Percentiles rank a stretch among this genome's conserved stretches.
Conservation (phyloP, 2,113 vertebrate genomes). For the Charadrius vociferus region DNA sequence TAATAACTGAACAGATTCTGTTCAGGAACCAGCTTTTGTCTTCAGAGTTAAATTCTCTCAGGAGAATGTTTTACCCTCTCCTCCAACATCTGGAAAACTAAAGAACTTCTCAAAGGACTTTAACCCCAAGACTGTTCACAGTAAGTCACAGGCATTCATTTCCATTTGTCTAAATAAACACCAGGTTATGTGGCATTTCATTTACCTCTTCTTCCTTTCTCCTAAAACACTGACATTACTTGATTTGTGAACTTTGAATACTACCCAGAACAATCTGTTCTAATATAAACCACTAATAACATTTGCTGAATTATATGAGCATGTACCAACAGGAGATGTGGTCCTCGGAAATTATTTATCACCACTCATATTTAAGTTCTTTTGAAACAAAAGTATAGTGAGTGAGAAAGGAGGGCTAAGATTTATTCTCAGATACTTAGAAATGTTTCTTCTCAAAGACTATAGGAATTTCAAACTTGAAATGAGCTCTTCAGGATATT, state of each 20-base stretch:
- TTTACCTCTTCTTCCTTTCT: background rate
- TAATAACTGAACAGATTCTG: background rate
- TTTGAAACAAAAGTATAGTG: background rate
- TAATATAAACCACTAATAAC: background rate
- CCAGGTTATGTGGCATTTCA: rapidly evolving
- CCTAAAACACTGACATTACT: background rate
- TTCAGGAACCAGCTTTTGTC: background rate
- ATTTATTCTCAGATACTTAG: background rate
- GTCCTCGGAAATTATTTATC: background rate
- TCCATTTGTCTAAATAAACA: background rate
- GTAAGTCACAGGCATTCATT: background rate
- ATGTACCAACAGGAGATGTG: background rate
- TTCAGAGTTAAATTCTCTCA: background rate
- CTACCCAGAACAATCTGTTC: background rate
- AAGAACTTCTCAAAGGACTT: background rate
- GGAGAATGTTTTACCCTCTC: rapidly evolving
- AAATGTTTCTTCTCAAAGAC: background rate
- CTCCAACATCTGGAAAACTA: background rate
- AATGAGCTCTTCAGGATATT: background rate
- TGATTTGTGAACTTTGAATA: background rate
- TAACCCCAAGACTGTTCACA: background rate
- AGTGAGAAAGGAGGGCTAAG: background rate
- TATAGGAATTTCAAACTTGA: background rate
- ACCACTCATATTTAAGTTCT: background rate
- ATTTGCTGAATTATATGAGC: background rate